These are phyloP conservation scores for Acanthopagrus latus DNA, from an alignment of 2,797 vertebrate species.

Conservation along the genomic window DNA sequence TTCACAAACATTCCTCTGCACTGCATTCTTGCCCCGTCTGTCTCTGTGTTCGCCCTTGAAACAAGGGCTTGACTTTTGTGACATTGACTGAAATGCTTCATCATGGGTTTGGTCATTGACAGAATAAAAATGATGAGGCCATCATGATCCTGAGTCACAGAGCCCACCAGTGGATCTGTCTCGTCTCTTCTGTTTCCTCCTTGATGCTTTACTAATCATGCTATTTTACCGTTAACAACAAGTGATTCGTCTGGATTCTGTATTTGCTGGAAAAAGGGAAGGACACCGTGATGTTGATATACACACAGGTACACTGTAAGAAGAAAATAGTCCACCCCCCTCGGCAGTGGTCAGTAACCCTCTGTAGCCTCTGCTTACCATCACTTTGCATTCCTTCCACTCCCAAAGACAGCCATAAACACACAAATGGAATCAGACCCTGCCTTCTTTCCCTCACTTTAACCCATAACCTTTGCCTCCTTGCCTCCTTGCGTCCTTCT, in stretches of 20 bases:
- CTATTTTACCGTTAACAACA: not conserved
- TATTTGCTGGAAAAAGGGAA: not conserved
- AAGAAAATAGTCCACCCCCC: not conserved
- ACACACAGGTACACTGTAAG: not conserved
- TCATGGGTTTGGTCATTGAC: not conserved
- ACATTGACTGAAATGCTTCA: not conserved
- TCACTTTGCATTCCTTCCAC: conserved; percentile 33
- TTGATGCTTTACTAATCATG: too few relatives aligned
- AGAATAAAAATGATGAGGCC: not conserved
- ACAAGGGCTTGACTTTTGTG: conserved; percentile 17
- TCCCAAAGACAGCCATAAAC: not conserved
- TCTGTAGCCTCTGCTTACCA: not conserved
- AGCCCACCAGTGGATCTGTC: too few relatives aligned
- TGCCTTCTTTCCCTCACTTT: not conserved
- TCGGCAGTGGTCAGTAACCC: conserved; percentile 7
- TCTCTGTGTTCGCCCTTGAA: conserved; percentile 50
- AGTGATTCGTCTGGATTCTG: too few relatives aligned
- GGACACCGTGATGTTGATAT: not conserved
- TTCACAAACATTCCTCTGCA: conserved; percentile 60
- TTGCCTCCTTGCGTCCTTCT: too few relatives aligned
- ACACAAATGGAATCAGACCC: not conserved
- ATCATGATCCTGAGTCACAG: not conserved
- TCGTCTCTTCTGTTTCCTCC: too few relatives aligned
- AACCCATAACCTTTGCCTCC: not conserved
- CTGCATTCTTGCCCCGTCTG: conserved; percentile 53